Base-by-base conservation (phyloP, 2,113 vertebrate genomes). In the Montifringilla adamsi region DNA sequence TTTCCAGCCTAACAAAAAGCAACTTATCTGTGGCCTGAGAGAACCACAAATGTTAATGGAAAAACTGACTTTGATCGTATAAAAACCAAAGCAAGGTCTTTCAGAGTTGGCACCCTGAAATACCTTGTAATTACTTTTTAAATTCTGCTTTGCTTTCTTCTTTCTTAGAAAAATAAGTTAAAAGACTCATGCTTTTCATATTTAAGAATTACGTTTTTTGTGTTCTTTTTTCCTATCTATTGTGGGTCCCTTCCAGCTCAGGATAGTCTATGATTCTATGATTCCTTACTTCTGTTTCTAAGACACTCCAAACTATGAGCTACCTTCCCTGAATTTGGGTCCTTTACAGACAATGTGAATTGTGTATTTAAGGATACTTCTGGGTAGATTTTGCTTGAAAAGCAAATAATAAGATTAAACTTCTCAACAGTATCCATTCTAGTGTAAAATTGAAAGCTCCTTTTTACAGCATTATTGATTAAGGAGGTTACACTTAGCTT, bases 151-250 rank as follows among this genome's bases (percentile, higher is more conserved):
- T 77, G 43, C 47, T 82, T 78, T 74, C 72, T 88, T 75, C 44
- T 75, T 75, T 88, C 68, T 91, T 70, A 59, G 53, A 87, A 87
- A 77, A 94, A 78, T 63, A 81, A 68, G 59, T 63, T 62, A 64
- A 87, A 79, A 59, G 10, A 28, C 56, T 79, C 86, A 59, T 84
- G 26, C 35, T 83, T 93, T 90, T 70, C 56, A 60, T 72, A 81
- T 87, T 87, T 90, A 93, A 77, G 47, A 68, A 94, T 68, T 86
- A 86, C 68, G 20, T 79, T 87, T 79, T 87, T 83, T 79, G 35
- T 12, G 14, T 56, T 81, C 26, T 94, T 91, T 80, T 81, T 39
- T 53, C 62, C 55, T 63, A 49, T 75, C 46, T 89, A 62, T 56
- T 35, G 31, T 60, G 55, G 20, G 46, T 70, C 37, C 37, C 37